Evolutionary conservation across 2,113 vertebrate genomes (phyloP), one percentile per base, ranked within the genome.

Genomic region (Tauraco erythrolophus): DNA sequence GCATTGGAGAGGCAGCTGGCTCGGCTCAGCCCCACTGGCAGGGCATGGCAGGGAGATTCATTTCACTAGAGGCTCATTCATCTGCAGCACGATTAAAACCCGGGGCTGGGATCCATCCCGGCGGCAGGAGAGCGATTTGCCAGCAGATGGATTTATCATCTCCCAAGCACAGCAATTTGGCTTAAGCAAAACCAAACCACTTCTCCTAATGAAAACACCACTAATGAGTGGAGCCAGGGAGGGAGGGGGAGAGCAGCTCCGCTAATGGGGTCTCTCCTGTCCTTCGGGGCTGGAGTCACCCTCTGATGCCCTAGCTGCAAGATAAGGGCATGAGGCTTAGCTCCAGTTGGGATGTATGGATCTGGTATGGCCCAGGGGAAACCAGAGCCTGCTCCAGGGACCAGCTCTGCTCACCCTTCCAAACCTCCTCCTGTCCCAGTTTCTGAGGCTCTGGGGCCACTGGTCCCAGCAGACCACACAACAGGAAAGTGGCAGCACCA

Each of bases 181-280:
- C 94, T 98, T 96, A 95, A 96, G 95, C 68, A 89, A 96, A 97
- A 94, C 89, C 95, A 93, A 96, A 97, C 92, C 96, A 97, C 97
- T 97, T 97, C 87, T 82, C 85, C 91, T 97, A 97, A 97, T 97
- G 97, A 98, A 97, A 97, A 94, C 95, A 95, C 85, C 82, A 27
- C 91, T 97, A 92, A 98, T 78, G 94, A 96, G 89, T 48, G 56
- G 62, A 77, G 91, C 69, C 91, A 92, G 62, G 1, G 3, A 66
- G 46, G 37, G 41, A 79, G 50, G 28, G 45, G 72, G 60, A 31
- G 62, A n/a, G 53, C 61, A 82, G 84, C 66, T 76, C 74, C 11
- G 10, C n/a, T 69, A 53, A 60, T 1, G 10, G 80, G 53, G 61
- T 75, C 51, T 86, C 64, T 84, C 37, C 78, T 51, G 60, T 62